A percentile compares a stretch with the other conserved stretches of the same genome.
Conservation (phyloP, 2,113 vertebrate genomes). For the Eulemur macaco region DNA sequence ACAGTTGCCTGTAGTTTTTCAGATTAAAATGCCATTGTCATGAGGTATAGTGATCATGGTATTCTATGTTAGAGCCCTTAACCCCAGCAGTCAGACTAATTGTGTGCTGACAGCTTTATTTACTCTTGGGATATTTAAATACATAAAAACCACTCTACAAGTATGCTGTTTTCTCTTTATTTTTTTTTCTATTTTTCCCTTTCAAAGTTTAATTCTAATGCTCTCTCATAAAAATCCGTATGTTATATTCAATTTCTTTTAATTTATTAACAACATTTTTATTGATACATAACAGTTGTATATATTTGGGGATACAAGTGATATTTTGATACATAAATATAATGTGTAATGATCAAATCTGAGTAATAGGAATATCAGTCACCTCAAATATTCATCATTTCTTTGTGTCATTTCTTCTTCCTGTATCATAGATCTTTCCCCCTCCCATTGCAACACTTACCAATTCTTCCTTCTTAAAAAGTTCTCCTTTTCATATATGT, state of each 20-base stretch:
- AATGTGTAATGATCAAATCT: neutral
- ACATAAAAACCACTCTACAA: neutral
- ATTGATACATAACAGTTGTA: neutral
- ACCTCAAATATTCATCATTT: neutral
- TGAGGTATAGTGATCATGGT: neutral
- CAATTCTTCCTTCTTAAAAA: neutral
- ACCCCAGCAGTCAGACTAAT: neutral
- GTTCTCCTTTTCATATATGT: neutral
- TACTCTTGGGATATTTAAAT: neutral
- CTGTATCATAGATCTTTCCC: neutral
- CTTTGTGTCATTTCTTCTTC: neutral
- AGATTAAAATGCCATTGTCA: neutral
- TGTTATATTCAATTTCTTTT: neutral
- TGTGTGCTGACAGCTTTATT: neutral
- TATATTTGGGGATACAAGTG: neutral
- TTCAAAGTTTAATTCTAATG: neutral
- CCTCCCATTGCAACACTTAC: neutral
- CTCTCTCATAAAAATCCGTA: neutral
- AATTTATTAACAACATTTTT: neutral
- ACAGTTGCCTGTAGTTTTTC: neutral
- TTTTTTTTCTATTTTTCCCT: neutral
- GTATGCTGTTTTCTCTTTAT: neutral
- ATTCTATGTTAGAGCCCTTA: neutral
- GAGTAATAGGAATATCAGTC: neutral
- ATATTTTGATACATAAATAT: neutral